Evolutionary conservation across 92 coral and sea anemone genomes (phyloP), one percentile per base, ranked within the genome.

Genomic region (Bergia puertoricense): DNA sequence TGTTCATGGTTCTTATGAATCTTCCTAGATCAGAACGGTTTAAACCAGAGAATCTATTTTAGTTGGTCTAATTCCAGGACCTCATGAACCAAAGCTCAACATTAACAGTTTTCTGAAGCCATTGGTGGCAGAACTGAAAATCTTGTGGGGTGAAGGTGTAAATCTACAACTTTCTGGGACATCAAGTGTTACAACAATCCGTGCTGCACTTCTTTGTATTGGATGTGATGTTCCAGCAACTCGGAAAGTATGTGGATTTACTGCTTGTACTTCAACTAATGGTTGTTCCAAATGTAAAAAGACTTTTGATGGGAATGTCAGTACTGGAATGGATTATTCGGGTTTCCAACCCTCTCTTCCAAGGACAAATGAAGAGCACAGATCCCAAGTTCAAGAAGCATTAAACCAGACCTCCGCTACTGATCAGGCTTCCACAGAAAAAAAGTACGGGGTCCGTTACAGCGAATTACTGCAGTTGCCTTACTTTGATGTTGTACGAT

Each of bases 221-320:
- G 96, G 93, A 40, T 94, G 94, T 74, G 95, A 94, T 59, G 82
- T 94, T 11, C 96, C 96, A 51, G 96, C 95, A 2, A 88, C 92
- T 41, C 72, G 97, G 13, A 91, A 95, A 74, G 93, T 95, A 14
- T 88, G 94, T 88, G 98, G 95, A 2, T 95, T 95, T 57, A 86
- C 87, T 40, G 90, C 87, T 4, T 80, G 80, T 50, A 69, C 43
- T 51, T 85, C 93, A 8, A 15, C 37, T n/a, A 78, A 76, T 51
- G 92, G 91, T 0, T 93, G 94, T 51, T 91, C 92, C 15, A 93
- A 93, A 68, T 93, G 92, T 43, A 93, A 78, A 56, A 91, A 87
- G 59, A 0, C 18, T 1, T 93, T 89, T 84, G 79, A 89, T 14
- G 94, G 94, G 0, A 43, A 48, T 42, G 92, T 93, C 10, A 45